A percentile compares a stretch with the other conserved stretches of the same genome.
phyloP scores from a whole-genome alignment of 92 coral and sea anemone species.

The Palythoa caribaeorum region DNA sequence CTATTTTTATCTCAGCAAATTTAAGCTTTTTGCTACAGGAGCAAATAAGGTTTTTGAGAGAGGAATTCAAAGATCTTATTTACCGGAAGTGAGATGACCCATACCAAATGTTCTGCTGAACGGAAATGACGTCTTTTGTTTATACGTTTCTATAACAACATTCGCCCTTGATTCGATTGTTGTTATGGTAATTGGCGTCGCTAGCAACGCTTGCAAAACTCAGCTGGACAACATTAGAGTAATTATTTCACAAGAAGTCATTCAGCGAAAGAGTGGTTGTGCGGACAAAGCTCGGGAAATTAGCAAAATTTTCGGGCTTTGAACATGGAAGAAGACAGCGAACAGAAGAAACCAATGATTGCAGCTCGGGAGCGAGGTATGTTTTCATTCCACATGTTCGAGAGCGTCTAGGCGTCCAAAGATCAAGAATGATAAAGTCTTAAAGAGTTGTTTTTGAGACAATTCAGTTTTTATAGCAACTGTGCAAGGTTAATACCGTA shows the following conservation, averaged over 20 bases:
- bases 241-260: constrained; percentile 27
- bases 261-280: constrained; percentile 14
- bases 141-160: constrained; percentile 59
- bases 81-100: constrained; percentile 9
- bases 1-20: too few species aligned
- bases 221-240: constrained; percentile 31
- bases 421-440: not conserved
- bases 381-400: not conserved
- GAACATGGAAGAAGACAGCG: constrained; percentile 64
- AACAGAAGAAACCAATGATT: constrained; percentile 71
- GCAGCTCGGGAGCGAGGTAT: constrained; percentile 89
- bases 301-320: not conserved
- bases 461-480: not conserved
- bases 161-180: constrained; percentile 42
- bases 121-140: constrained; percentile 66
- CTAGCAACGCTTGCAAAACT: constrained; percentile 66
- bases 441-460: not conserved
- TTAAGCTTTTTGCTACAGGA: too few species aligned
- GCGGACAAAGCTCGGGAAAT: constrained; percentile 2
- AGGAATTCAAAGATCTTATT: not conserved
- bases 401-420: not conserved
- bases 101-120: not conserved
- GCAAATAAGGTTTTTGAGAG: not conserved
- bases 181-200: constrained; percentile 73
- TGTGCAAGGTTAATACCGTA: not conserved